phyloP scores from a whole-genome alignment of 35 echinoderm and acorn worm genomes.

The Ophiothrix spiculata region DNA sequence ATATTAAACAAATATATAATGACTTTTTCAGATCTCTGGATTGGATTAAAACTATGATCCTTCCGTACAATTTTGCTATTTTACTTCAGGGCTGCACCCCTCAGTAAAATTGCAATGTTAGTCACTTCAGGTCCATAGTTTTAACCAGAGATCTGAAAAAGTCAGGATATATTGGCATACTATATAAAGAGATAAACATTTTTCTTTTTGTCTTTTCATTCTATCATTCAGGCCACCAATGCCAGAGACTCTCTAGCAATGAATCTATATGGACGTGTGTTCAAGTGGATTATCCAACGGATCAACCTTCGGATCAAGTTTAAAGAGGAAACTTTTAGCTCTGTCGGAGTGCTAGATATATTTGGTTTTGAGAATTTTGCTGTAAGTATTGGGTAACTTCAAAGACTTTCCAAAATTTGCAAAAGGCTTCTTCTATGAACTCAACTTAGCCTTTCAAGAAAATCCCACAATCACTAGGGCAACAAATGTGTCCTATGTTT shows the following conservation, averaged over 20 bases:
- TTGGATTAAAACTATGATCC: slow-evolving; percentile 80
- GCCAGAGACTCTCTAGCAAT: slow-evolving; percentile 91
- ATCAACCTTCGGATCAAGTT: slow-evolving; percentile 85
- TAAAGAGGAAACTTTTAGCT: slow-evolving; percentile 57
- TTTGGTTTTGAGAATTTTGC: slow-evolving; percentile 99
- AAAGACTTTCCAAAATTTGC: no score
- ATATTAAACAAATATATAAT: no score
- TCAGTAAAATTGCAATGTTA: no score
- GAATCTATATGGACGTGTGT: slow-evolving; percentile 92
- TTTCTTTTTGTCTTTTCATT: slow-evolving; percentile 94
- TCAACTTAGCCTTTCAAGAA: no score
- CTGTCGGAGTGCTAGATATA: slow-evolving; percentile 92
- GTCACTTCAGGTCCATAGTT: no score
- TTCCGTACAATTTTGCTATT: slow-evolving; percentile 64
- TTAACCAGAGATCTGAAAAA: no score
- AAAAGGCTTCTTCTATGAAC: no score
- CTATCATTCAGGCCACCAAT: slow-evolving; percentile 64
- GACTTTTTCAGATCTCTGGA: no score
- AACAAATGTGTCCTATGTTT: no score
- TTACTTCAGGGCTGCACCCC: no score
- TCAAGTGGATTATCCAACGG: slow-evolving; percentile 90
- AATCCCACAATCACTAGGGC: no score
- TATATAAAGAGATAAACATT: slow-evolving; percentile 88
- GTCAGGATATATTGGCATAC: slow-evolving; percentile 54
- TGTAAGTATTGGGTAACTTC: slow-evolving; percentile 63